Percentiles rank a stretch among this genome's conserved stretches.
phyloP scores from a whole-genome alignment of 2,797 vertebrate species.

The Enteromius fasciolatus region DNA sequence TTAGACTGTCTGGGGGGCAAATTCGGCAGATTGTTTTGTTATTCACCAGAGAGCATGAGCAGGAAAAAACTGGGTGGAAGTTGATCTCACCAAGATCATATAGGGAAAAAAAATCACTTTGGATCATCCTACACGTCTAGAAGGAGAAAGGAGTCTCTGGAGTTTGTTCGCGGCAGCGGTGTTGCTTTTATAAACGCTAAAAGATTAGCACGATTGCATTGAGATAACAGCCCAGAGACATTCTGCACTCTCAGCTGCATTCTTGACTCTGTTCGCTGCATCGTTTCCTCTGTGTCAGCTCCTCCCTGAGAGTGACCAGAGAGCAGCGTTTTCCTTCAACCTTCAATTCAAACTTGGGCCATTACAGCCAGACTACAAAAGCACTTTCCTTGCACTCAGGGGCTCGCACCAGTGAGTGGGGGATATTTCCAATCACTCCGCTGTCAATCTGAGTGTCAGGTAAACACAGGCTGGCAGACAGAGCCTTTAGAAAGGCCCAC shows the following conservation, averaged over 20 bases:
- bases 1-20: slow-evolving; percentile 47
- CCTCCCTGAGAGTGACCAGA: slow-evolving; percentile 79
- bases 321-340: slow-evolving; percentile 86
- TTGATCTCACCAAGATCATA: slow-evolving; percentile 31
- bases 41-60: slow-evolving; percentile 43
- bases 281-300: slow-evolving; percentile 85
- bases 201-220: slow-evolving; percentile 72
- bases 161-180: slow-evolving; percentile 45
- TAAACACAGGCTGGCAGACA: slow-evolving; percentile 86
- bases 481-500: slow-evolving; percentile 81
- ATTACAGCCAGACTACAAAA: slow-evolving; percentile 89
- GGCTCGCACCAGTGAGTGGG: slow-evolving; percentile 83
- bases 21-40: slow-evolving; percentile 46
- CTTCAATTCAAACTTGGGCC: slow-evolving; percentile 89
- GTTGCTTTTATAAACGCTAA: slow-evolving; percentile 60
- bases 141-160: slow-evolving; percentile 31
- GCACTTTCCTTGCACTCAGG: slow-evolving; percentile 86
- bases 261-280: slow-evolving; percentile 75
- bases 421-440: slow-evolving; percentile 89
- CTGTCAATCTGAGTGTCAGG: slow-evolving; percentile 89
- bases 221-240: slow-evolving; percentile 74
- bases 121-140: slow-evolving; percentile 37
- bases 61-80: slow-evolving; percentile 31
- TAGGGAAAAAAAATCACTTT: slow-evolving; percentile 12
- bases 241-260: slow-evolving; percentile 71